Evolutionary conservation across 2,888 invertebrate genomes (phyloP).

Genomic region (Abrostola tripartita): DNA sequence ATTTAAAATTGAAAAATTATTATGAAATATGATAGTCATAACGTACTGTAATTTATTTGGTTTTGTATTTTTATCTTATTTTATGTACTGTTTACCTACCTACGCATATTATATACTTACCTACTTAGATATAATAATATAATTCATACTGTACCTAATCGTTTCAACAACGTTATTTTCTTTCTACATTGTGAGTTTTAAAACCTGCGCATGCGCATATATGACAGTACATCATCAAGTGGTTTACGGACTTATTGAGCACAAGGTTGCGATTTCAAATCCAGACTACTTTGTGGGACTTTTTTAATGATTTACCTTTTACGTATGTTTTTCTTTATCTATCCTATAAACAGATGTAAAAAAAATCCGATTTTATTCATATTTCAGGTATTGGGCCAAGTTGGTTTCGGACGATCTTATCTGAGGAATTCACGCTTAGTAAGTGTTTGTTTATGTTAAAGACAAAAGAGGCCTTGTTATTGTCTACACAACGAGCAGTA

Average conservation of each 20-base stretch:
- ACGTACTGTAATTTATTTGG: too few species aligned
- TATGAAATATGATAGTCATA: too few species aligned
- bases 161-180: too few species aligned
- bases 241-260: too few species aligned
- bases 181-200: too few species aligned
- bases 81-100: not conserved
- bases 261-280: too few species aligned
- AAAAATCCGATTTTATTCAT: not conserved
- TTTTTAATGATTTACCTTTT: too few species aligned
- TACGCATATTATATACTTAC: not conserved
- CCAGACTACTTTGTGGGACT: too few species aligned
- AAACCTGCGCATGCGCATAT: too few species aligned
- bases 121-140: not conserved
- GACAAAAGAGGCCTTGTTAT: not conserved
- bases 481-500: not conserved
- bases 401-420: conserved; percentile 71
- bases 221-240: too few species aligned
- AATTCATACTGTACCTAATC: too few species aligned
- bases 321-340: too few species aligned
- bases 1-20: not conserved
- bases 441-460: conserved; percentile 50
- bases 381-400: conserved; percentile 66
- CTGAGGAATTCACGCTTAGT: conserved; percentile 73
- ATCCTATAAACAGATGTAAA: not conserved
- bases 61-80: not conserved